Percentiles rank a stretch among this genome's conserved stretches.
Evolutionary conservation across 1,140 invertebrate genomes (phyloP).

Genomic region (Lerema accius): DNA sequence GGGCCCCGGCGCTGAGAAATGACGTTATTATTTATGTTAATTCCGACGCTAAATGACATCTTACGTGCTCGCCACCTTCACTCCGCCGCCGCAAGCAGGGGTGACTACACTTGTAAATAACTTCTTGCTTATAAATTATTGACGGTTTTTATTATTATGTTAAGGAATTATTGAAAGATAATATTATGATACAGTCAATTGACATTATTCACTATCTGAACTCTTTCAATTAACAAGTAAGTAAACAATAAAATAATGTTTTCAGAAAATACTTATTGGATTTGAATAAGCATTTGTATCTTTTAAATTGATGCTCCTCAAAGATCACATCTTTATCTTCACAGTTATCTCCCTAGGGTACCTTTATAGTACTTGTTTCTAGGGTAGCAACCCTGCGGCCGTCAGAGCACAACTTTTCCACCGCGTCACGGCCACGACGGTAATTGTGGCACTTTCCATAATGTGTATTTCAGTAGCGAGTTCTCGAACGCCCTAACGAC

Average conservation of each 20-base stretch:
- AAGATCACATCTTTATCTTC: no score
- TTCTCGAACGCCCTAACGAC: conserved; percentile 75
- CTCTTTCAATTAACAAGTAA: no score
- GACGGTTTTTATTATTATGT: no score
- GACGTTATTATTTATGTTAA: conserved; percentile 81
- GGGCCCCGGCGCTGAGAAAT: conserved; percentile 57
- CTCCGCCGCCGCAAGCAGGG: conserved; percentile 29
- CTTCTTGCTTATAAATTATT: conserved; percentile 27
- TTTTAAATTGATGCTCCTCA: no score
- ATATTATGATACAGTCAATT: no score
- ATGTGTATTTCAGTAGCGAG: conserved; percentile 78
- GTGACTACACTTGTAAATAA: conserved; percentile 20
- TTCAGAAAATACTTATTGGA: no score
- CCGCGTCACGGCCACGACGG: conserved; percentile 64
- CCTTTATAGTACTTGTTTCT: no score
- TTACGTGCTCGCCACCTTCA: conserved; percentile 70
- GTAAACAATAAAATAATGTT: no score
- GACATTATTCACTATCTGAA: no score
- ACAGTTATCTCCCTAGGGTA: no score
- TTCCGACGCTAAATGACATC: conserved; percentile 73
- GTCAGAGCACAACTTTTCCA: conserved; percentile 49
- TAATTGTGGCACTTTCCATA: conserved; percentile 79
- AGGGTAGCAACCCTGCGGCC: conserved; percentile 30
- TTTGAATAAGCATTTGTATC: no score
- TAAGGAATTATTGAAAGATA: no score